A percentile compares a stretch with the other conserved stretches of the same genome.
Conservation (phyloP, 2,888 invertebrate species). For the Hedya salicella region DNA sequence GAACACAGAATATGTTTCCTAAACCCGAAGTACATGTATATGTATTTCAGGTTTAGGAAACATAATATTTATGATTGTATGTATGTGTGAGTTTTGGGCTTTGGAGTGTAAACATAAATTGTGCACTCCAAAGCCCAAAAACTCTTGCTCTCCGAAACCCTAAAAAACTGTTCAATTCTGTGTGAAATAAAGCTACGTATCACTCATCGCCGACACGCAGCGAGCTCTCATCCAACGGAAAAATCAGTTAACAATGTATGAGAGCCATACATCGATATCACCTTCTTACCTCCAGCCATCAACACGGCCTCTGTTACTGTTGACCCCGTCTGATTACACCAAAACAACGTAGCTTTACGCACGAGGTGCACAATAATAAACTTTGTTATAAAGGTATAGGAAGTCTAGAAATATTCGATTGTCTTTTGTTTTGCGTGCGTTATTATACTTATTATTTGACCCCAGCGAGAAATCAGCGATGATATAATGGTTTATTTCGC, state of each 20-base stretch:
- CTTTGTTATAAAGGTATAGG: slow-evolving; percentile 10
- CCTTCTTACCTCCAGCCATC: slow-evolving; percentile 1
- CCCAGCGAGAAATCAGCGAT: slow-evolving; percentile 33
- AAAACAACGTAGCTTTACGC: slow-evolving; percentile 12
- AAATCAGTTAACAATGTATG: background rate
- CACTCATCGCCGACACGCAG: slow-evolving; percentile 49
- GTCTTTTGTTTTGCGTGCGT: slow-evolving; percentile 36
- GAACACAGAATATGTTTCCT: too few relatives aligned
- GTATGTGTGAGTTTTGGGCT: too few relatives aligned
- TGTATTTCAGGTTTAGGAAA: too few relatives aligned
- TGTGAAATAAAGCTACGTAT: slow-evolving; percentile 54
- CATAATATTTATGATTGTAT: too few relatives aligned
- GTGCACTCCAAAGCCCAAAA: too few relatives aligned
- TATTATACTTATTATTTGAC: slow-evolving; percentile 34
- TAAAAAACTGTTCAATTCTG: slow-evolving; percentile 58
- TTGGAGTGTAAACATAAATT: too few relatives aligned
- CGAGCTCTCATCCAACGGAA: background rate
- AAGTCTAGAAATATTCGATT: too few relatives aligned
- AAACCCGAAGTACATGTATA: too few relatives aligned
- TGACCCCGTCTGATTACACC: slow-evolving; percentile 27
- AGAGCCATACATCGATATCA: background rate
- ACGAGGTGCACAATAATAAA: background rate
- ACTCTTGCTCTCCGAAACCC: slow-evolving; percentile 46
- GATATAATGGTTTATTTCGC: slow-evolving; percentile 38
- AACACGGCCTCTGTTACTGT: slow-evolving; percentile 23